phyloP scores from a whole-genome alignment of 2,888 invertebrate species.

The Nomada fabriciana region DNA sequence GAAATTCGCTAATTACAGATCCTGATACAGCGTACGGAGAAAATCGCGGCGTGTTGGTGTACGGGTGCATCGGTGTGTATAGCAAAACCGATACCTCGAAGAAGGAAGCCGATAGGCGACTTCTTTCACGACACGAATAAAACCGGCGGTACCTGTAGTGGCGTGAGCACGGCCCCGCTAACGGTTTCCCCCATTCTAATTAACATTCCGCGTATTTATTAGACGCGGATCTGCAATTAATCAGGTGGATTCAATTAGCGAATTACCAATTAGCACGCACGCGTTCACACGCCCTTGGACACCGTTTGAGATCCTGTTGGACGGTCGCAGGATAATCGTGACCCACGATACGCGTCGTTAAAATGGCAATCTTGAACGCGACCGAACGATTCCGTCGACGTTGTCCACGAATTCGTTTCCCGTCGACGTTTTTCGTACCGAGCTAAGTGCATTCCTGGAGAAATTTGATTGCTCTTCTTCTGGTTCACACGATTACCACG shows the following conservation, averaged over 20 bases:
- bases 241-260: conserved; percentile 82
- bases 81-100: conserved; percentile 42
- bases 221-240: conserved; percentile 81
- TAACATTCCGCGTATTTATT: conserved; percentile 80
- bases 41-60: conserved; percentile 19
- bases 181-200: conserved; percentile 74
- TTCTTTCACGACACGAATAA: conserved; percentile 63
- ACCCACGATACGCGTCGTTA: conserved; percentile 49
- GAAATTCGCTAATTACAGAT: conserved; percentile 56
- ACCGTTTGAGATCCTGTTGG: conserved; percentile 72
- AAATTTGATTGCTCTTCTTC: background rate
- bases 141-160: conserved; percentile 53
- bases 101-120: conserved; percentile 60
- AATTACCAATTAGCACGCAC: conserved; percentile 81
- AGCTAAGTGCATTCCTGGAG: background rate
- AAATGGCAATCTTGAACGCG: conserved; percentile 16
- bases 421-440: background rate
- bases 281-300: conserved; percentile 75
- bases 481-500: background rate
- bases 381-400: background rate
- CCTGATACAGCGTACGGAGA: conserved; percentile 41
- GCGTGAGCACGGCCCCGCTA: conserved; percentile 49
- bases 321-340: conserved; percentile 76
- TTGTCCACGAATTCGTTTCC: background rate
- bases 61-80: conserved; percentile 15